Percentiles rank a stretch among this genome's conserved stretches.
Evolutionary conservation across 2,113 vertebrate species (phyloP).

Genomic region (Manacus vitellinus): DNA sequence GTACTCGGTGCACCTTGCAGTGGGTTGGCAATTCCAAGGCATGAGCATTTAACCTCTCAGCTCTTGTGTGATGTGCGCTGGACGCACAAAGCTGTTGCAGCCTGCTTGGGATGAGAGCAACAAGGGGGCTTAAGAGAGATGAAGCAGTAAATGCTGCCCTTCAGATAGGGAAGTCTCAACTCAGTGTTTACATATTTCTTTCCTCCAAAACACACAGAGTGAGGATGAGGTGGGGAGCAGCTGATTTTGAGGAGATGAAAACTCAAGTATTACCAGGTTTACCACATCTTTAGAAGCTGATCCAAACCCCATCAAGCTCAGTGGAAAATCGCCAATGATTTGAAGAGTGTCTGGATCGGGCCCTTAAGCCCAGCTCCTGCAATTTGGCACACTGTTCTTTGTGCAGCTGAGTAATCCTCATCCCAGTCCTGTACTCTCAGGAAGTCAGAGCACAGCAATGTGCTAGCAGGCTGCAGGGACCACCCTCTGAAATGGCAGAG

Average conservation of each 20-base stretch:
- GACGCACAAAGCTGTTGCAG: not conserved
- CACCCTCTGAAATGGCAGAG: not conserved
- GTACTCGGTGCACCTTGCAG: not conserved
- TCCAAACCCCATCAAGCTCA: not conserved
- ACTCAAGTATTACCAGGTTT: slow-evolving; percentile 4
- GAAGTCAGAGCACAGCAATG: not conserved
- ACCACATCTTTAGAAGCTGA: slow-evolving; percentile 6
- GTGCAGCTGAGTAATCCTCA: not conserved
- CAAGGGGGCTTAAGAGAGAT: not conserved
- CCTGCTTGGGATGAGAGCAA: not conserved
- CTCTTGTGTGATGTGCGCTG: not conserved
- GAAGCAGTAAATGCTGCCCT: not conserved
- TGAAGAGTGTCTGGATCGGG: not conserved
- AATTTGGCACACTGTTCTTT: not conserved
- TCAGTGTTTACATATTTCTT: not conserved
- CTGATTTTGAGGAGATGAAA: not conserved
- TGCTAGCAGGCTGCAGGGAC: not conserved
- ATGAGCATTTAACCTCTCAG: not conserved
- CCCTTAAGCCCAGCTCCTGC: not conserved
- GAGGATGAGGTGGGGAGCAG: not conserved
- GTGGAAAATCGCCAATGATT: not conserved
- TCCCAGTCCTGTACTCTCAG: not conserved
- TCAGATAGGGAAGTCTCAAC: not conserved
- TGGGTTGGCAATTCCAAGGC: slow-evolving; percentile 1
- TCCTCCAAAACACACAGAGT: not conserved